Base-by-base conservation (phyloP, 2,797 vertebrate species). In the Acipenser transmontanus region DNA sequence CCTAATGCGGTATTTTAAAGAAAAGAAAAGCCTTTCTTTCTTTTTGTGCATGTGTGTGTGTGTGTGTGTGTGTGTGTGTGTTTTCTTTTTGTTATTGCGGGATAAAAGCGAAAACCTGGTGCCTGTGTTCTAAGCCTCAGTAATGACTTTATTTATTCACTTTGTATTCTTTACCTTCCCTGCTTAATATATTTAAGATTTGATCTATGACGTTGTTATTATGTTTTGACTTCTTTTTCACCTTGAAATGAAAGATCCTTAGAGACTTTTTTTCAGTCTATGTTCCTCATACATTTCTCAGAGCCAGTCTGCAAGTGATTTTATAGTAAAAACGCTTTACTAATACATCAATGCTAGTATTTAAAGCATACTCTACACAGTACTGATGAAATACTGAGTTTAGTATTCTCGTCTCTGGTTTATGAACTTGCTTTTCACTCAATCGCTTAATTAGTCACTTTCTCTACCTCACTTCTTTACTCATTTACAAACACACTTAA, bases 1-100 rank as follows among this genome's bases (percentile, higher is more conserved):
- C 90, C 91, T 86, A 84, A 89, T 91, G 93, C 88, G 92, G 92
- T 90, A 93, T 95, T 94, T 92, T 93, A 91, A 93, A 93, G 89
- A 92, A 94, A 91, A 90, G 88, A 92, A 91, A 93, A 90, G 88
- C 86, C 75, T 91, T 92, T 89, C 85, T 88, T 86, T 88, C 85
- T 86, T 74, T 81, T 76, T 79, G 79, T 54, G 52, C 7, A 4
- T 34, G 34, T 34, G 34, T 34, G 34, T 34, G 34, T 34, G 20
- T 34, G 34, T 34, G 34, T 34, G 34, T 34, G 34, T 34, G 34
- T 34, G 34, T 34, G 34, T 34, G 20, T 34, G 34, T 34, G 34
- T 34, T 83, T 87, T 91, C 91, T 87, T 93, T 91, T 93, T 93
- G 90, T 91, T 89, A 85, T 83, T 78, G 81, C 62, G 49, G 90